Evolutionary conservation across 2,797 vertebrate genomes (phyloP), one percentile per base, ranked within the genome.

Genomic region (Poeciliopsis paucimaculata): DNA sequence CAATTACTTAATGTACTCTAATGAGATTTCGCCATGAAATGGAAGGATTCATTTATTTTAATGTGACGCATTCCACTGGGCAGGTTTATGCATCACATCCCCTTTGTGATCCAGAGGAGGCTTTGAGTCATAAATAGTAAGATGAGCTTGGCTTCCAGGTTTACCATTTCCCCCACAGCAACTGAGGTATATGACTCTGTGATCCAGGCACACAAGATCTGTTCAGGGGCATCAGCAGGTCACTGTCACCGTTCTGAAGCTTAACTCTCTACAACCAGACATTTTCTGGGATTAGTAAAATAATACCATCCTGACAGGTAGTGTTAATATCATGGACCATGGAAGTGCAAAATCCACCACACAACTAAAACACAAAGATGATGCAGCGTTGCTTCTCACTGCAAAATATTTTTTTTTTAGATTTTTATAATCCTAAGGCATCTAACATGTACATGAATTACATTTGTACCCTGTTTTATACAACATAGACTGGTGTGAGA

Each of bases 1-100:
- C 95, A 96, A 95, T 96, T 96, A 95, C 95, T 95, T 96, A 96
- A 96, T 96, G 95, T 95, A 95, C 94, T 94, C 94, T 96, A 96
- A 96, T 96, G 94, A 96, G 95, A 96, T 96, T 96, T 95, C 93
- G 92, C 89, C 85, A 88, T 88, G 93, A 95, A 96, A 95, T 91
- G 91, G 95, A 95, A 91, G 92, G 92, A 95, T 96, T 96, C 94
- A 96, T 96, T 96, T 96, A 95, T 95, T 96, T 95, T 94, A 95
- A 95, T 96, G 95, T 90, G 90, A 89, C 89, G 60, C 91, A 90
- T 94, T 95, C 91, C 90, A 93, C 92, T 75, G 90, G 87, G 88
- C 88, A 73, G 87, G 88, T 93, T 94, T 92, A 88, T 93, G 94
- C 92, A 91, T 93, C 88, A 88, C 73, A 46, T 87, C 87, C 91